phyloP scores from a whole-genome alignment of 2,888 invertebrate genomes.

The Horisme vitalbata region DNA sequence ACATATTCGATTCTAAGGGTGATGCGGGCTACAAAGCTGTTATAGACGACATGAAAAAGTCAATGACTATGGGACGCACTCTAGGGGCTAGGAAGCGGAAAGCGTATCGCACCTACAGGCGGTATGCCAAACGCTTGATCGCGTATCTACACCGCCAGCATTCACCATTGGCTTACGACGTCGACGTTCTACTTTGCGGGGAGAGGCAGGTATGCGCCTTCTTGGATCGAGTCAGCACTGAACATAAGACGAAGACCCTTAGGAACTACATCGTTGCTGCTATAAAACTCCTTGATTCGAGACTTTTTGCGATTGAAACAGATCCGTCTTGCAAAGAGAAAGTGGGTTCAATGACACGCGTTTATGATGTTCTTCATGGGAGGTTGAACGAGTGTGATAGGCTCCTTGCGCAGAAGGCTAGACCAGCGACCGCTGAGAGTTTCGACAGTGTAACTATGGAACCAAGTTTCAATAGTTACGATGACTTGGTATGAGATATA shows the following conservation, averaged over 20 bases:
- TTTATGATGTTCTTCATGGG: conserved; percentile 73
- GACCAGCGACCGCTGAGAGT: conserved; percentile 44
- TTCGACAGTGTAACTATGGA: conserved; percentile 68
- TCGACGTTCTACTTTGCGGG: conserved; percentile 74
- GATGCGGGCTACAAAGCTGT: conserved; percentile 81
- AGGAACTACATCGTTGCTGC: conserved; percentile 78
- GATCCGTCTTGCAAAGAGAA: conserved; percentile 78
- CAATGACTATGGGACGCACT: conserved; percentile 77
- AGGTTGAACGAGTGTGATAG: conserved; percentile 72
- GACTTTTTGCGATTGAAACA: conserved; percentile 76
- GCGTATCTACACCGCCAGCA: conserved; percentile 76
- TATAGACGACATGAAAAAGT: conserved; percentile 81
- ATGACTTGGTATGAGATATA: conserved; percentile 56
- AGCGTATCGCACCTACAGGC: conserved; percentile 73
- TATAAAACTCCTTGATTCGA: conserved; percentile 74
- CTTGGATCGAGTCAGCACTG: conserved; percentile 70
- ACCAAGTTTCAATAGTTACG: conserved; percentile 66
- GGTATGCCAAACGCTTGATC: conserved; percentile 76
- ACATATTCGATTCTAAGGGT: conserved; percentile 78
- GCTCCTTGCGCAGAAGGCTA: conserved; percentile 64
- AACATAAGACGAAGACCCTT: conserved; percentile 76
- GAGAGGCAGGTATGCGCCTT: conserved; percentile 77
- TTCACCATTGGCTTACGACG: conserved; percentile 77
- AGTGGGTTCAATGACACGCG: conserved; percentile 75
- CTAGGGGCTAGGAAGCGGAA: conserved; percentile 74